A percentile compares a stretch with the other conserved stretches of the same genome.
Conservation (phyloP, 2,888 invertebrate genomes). For the Drosophila conformis region DNA sequence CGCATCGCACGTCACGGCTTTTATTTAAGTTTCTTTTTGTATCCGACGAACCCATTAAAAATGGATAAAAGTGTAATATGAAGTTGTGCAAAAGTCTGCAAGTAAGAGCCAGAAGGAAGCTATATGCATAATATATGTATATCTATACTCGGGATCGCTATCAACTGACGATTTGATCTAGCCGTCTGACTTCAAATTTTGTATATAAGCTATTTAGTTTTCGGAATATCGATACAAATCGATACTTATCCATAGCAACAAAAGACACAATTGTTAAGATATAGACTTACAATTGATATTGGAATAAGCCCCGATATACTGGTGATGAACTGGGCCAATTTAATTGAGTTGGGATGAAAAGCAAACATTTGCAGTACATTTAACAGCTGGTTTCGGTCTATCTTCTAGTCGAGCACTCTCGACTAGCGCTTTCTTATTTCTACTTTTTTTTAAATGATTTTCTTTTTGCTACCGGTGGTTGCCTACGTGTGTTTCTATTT, state of each 20-base stretch:
- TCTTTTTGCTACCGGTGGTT: conserved; percentile 27
- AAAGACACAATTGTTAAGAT: neutral
- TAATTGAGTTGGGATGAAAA: neutral
- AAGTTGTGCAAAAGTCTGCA: neutral
- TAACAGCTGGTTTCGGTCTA: neutral
- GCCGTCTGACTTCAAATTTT: neutral
- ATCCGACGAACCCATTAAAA: neutral
- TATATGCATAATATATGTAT: neutral
- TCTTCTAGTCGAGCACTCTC: neutral
- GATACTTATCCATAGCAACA: neutral
- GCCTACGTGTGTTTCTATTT: conserved; percentile 19
- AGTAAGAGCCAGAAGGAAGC: neutral
- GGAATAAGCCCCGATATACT: neutral
- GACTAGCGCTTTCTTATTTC: neutral
- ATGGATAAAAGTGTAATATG: neutral
- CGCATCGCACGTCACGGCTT: conserved; percentile 33
- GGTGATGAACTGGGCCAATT: neutral
- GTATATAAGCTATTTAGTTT: neutral
- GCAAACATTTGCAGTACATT: neutral
- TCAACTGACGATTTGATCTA: neutral
- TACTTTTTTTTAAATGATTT: neutral
- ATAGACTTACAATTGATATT: neutral
- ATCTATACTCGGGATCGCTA: neutral
- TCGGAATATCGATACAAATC: neutral
- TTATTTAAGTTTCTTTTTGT: conserved; percentile 5